Base-by-base conservation (phyloP, 2,797 vertebrate genomes). In the Threskiornis aethiopicus region DNA sequence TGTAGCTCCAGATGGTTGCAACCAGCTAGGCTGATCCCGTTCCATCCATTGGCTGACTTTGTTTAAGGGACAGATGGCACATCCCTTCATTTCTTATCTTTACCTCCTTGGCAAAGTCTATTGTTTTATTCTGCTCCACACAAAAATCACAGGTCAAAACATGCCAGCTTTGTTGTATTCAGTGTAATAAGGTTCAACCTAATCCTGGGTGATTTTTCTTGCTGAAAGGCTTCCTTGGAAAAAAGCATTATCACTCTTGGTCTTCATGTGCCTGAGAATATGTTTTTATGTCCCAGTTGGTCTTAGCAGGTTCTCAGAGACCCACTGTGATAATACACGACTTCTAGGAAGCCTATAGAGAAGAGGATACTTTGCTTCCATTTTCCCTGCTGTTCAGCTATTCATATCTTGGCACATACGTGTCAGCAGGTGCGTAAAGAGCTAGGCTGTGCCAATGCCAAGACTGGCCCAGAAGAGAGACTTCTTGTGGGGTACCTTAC, bases 1-100 rank as follows among this genome's bases (percentile, higher is more conserved):
- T 97, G 97, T 95, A 96, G 70, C 78, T 95, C 94, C 97, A 98
- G 97, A 98, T 98, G 97, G 97, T 83, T 93, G 83, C 89, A 95
- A 57, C 94, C 92, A 96, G 91, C 95, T 72, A 95, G 85, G 93
- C 90, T 97, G 96, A 96, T 96, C 87, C 73, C 5, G 6, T 97
- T 97, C 96, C 77, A 94, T 97, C 85, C 89, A 69, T 95, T 97
- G 97, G 95, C 97, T 96, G 94, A 96, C 89, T 97, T 96, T 86
- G 94, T 72, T 92, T 93, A 85, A 84, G 70, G 81, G 90, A 97
- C 97, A 97, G 97, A 98, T 98, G 97, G 97, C 90, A 84, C 0
- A 2, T 93, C 69, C 76, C 62, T 26, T 95, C 66, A 94, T 92
- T 87, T 85, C 80, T 89, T 96, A 75, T 73, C 84, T 95, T 93